A percentile compares a stretch with the other conserved stretches of the same genome.
phyloP scores from a whole-genome alignment of 2,797 vertebrate genomes.

The Eulemur rubriventer region DNA sequence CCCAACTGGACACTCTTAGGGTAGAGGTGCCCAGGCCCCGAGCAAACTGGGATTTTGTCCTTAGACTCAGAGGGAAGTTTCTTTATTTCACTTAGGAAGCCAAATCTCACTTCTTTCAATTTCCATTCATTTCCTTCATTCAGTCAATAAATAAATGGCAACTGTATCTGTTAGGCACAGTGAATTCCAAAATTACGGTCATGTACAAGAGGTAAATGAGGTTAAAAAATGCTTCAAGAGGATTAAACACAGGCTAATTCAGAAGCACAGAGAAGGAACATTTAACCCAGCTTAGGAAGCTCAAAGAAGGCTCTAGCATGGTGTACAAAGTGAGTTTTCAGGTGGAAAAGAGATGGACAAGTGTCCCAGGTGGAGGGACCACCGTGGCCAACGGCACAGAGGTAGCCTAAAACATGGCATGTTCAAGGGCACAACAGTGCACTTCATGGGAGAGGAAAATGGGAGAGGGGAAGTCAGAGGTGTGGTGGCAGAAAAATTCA shows the following conservation, averaged over 20 bases:
- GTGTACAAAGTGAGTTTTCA: not conserved
- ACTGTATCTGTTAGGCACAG: not conserved
- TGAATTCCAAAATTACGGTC: conserved; percentile 2
- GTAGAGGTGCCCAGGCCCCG: not conserved
- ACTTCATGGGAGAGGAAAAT: not conserved
- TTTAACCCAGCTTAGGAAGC: not conserved
- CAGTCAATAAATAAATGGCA: not conserved
- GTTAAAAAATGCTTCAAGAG: not conserved
- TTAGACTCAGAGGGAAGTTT: conserved; percentile 22
- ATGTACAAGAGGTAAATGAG: not conserved
- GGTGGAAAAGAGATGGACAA: not conserved
- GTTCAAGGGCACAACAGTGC: not conserved
- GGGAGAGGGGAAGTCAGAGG: not conserved
- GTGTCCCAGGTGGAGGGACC: not conserved
- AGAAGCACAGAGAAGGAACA: not conserved
- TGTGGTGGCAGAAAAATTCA: not conserved
- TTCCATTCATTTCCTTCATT: not conserved
- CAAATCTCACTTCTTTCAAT: conserved; percentile 1
- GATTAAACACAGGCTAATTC: not conserved
- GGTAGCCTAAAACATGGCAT: not conserved
- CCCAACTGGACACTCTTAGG: not conserved
- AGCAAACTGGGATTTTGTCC: conserved; percentile 28
- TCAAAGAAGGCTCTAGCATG: not conserved
- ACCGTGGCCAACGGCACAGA: not conserved
- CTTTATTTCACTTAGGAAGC: not conserved